A percentile compares a stretch with the other conserved stretches of the same genome.
These are phyloP conservation scores for Ctenicera cuprea DNA, from an alignment of 2,888 invertebrate species.

Conservation along the genomic window DNA sequence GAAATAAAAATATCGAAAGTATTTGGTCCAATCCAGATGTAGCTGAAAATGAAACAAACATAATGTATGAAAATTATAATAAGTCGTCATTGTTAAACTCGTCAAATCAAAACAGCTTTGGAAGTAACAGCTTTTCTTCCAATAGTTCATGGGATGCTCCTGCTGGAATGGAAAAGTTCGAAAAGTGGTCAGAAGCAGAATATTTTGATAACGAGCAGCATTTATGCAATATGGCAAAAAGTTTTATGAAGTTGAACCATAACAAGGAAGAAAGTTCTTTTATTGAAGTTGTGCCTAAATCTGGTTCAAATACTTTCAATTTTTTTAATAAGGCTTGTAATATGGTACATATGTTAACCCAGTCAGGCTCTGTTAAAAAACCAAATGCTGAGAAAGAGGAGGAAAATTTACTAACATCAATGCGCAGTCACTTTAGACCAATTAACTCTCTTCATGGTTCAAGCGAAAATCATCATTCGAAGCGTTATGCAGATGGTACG, in stretches of 20 bases:
- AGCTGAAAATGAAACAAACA: conserved; percentile 68
- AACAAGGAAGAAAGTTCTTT: conserved; percentile 79
- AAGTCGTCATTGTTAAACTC: conserved; percentile 52
- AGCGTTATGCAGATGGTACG: conserved; percentile 80
- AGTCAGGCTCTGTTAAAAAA: conserved; percentile 43
- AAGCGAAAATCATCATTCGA: conserved; percentile 70
- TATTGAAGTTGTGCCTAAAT: conserved; percentile 75
- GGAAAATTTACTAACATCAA: conserved; percentile 79
- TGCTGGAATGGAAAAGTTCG: conserved; percentile 38
- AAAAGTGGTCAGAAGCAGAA: conserved; percentile 61
- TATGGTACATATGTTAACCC: conserved; percentile 33
- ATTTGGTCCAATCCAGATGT: conserved; percentile 51
- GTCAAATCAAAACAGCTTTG: conserved; percentile 22
- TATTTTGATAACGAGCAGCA: conserved; percentile 64
- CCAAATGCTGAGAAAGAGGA: conserved; percentile 51
- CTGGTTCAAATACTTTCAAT: conserved; percentile 50
- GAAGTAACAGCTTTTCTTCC: conserved; percentile 7
- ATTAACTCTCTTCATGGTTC: conserved; percentile 77
- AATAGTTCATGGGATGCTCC: conserved; percentile 27
- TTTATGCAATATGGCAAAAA: conserved; percentile 56
- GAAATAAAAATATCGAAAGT: conserved; percentile 50
- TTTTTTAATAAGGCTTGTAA: conserved; percentile 49
- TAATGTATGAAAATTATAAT: conserved; percentile 70
- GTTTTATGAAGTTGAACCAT: conserved; percentile 77
- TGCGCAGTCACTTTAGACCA: conserved; percentile 89